Evolutionary conservation across 2,888 invertebrate species (phyloP).

Genomic region (Drosophila subsilvestris): DNA sequence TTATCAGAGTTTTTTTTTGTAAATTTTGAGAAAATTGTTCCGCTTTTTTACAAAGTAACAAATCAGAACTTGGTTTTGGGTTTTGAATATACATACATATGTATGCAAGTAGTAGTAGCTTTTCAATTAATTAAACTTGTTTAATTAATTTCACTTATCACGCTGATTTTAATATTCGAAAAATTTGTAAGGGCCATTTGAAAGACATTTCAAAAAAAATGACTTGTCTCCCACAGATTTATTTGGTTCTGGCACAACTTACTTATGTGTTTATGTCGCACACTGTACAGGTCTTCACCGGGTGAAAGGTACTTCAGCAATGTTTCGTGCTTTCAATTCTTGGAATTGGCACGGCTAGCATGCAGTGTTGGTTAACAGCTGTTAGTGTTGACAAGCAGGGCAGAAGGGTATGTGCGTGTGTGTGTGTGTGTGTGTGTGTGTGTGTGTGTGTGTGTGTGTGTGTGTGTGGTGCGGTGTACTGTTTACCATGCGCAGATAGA

Average conservation of each 20-base stretch:
- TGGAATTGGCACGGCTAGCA: background rate
- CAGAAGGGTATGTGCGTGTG: background rate
- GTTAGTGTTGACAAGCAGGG: background rate
- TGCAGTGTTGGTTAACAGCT: background rate
- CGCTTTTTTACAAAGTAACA: no score
- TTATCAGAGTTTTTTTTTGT: no score
- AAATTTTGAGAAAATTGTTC: no score
- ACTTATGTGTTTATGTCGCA: background rate
- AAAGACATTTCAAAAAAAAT: no score
- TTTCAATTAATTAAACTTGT: background rate
- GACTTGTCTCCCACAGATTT: background rate
- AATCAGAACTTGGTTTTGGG: no score
- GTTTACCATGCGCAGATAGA: background rate
- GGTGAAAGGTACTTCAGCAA: background rate
- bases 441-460: background rate
- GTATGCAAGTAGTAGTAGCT: no score
- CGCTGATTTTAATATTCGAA: no score
- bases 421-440: background rate
- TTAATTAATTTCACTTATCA: background rate
- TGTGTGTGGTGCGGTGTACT: background rate
- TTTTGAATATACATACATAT: no score
- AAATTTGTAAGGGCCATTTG: background rate
- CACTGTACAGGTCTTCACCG: background rate
- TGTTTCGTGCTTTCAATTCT: background rate
- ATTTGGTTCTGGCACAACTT: background rate